Conservation (phyloP, 2,797 vertebrate species). For the Eurystomus glaucurus region DNA sequence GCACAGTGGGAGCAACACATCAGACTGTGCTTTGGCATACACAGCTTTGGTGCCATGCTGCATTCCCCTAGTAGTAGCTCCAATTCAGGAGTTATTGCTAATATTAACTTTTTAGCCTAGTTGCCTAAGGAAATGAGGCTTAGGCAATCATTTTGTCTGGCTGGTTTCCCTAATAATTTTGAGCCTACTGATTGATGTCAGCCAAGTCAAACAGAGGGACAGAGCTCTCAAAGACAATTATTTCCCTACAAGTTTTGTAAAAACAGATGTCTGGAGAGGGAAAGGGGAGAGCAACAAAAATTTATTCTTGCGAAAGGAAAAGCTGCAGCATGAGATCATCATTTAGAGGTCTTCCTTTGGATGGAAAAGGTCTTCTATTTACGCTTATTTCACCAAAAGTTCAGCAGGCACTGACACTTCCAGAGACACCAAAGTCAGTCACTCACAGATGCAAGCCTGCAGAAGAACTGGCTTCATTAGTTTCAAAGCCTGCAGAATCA, state of each 20-base stretch:
- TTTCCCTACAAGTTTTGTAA: not conserved
- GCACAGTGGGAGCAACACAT: rapidly evolving
- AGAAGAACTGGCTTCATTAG: not conserved
- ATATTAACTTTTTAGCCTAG: constrained; percentile 42
- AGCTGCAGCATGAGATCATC: not conserved
- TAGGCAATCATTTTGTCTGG: constrained; percentile 55
- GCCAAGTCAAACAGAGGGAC: constrained; percentile 14
- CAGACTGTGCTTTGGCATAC: not conserved
- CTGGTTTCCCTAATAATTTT: constrained; percentile 48
- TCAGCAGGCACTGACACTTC: not conserved
- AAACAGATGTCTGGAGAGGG: not conserved
- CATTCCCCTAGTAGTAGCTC: not conserved
- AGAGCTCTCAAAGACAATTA: not conserved
- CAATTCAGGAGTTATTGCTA: constrained; percentile 4
- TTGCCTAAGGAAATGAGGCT: constrained; percentile 55
- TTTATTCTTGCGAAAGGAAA: not conserved
- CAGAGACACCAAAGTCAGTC: not conserved
- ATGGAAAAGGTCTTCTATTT: not conserved
- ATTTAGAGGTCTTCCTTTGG: not conserved
- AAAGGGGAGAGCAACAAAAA: not conserved
- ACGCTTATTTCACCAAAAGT: not conserved
- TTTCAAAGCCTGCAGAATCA: not conserved
- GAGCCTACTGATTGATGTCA: constrained; percentile 16
- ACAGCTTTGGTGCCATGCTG: rapidly evolving
- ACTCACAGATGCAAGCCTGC: not conserved